phyloP scores from a whole-genome alignment of 2,113 vertebrate species.

The Aptenodytes forsteri region DNA sequence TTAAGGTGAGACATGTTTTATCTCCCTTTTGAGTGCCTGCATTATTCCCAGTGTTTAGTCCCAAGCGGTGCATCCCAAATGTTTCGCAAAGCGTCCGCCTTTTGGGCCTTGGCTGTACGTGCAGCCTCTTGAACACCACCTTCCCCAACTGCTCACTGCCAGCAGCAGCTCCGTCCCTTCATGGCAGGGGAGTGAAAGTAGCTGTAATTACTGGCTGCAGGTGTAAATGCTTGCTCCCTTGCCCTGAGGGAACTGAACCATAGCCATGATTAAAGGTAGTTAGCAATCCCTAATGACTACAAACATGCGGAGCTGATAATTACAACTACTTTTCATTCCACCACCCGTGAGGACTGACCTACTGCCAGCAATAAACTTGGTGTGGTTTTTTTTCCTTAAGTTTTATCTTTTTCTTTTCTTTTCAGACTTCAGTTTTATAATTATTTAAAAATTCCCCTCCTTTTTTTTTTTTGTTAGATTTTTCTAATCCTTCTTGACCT shows the following conservation, averaged over 20 bases:
- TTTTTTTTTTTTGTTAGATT: not conserved
- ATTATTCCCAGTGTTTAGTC: not conserved
- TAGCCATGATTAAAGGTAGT: constrained; percentile 52
- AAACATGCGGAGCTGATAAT: constrained; percentile 51
- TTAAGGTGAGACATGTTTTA: too few species aligned
- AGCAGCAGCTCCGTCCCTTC: not conserved
- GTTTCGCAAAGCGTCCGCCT: accelerated
- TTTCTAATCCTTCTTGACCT: not conserved
- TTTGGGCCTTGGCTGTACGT: not conserved
- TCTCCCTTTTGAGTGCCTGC: not conserved
- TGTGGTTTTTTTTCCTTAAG: not conserved
- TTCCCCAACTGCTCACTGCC: not conserved
- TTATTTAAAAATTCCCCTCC: not conserved
- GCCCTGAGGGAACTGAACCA: constrained; percentile 5
- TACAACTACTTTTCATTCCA: constrained; percentile 50
- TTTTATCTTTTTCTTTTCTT: not conserved
- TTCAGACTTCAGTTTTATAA: not conserved
- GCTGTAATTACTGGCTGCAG: constrained; percentile 60
- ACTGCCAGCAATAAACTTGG: constrained; percentile 37
- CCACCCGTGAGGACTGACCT: constrained; percentile 42
- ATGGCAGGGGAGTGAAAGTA: not conserved
- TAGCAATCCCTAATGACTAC: constrained; percentile 55
- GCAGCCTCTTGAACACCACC: not conserved
- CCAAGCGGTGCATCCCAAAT: not conserved
- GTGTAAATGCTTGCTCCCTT: constrained; percentile 21